Evolutionary conservation across 2,888 invertebrate species (phyloP).

Genomic region (Patella caerulea): DNA sequence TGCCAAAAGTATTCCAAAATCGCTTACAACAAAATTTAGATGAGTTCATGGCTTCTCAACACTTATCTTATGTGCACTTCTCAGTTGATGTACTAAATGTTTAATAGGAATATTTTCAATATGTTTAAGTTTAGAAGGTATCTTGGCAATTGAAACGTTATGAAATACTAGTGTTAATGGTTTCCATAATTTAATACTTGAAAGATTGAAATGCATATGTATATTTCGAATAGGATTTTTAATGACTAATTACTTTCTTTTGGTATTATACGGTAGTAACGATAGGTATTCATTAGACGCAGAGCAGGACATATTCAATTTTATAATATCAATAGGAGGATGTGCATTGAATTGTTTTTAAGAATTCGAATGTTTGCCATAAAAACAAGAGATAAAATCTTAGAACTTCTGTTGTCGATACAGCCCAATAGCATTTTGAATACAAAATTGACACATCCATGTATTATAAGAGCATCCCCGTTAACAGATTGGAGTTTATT

Average conservation of each 20-base stretch:
- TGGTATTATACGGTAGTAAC: background rate
- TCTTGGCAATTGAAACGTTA: background rate
- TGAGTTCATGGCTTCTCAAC: too few relatives aligned
- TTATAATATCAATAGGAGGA: background rate
- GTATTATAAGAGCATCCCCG: too few relatives aligned
- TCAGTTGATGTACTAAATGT: too few relatives aligned
- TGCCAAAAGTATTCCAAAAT: too few relatives aligned
- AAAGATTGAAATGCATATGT: background rate
- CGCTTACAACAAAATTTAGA: too few relatives aligned
- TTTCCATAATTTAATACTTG: background rate
- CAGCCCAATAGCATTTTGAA: background rate
- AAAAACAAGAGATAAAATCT: background rate
- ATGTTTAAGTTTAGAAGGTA: background rate
- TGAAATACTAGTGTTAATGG: background rate
- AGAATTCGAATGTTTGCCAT: background rate
- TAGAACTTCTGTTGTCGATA: background rate
- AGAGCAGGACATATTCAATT: constrained; percentile 4
- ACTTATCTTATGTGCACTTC: too few relatives aligned
- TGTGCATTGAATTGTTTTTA: background rate
- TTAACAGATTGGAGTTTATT: too few relatives aligned
- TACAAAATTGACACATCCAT: too few relatives aligned
- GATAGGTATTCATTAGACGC: background rate
- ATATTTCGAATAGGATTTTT: background rate
- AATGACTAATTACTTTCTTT: background rate
- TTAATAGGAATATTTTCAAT: too few relatives aligned